Evolutionary conservation across 2,888 invertebrate species (phyloP).

Genomic region (Cosmopolites sordidus): DNA sequence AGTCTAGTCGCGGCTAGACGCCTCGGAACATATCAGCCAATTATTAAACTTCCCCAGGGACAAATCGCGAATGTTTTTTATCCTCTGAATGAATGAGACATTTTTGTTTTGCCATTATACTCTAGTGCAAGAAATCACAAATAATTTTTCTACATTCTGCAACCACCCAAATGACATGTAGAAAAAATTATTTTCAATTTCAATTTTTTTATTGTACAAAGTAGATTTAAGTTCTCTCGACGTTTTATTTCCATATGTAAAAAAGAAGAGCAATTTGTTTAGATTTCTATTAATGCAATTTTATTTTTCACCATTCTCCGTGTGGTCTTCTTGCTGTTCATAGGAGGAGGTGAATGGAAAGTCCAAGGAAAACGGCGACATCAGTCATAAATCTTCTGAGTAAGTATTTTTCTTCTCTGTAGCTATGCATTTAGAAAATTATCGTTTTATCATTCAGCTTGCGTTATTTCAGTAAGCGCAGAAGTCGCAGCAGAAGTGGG

Average conservation of each 20-base stretch:
- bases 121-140: no score
- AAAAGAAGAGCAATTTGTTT: neutral
- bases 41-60: conserved; percentile 36
- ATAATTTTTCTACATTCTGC: no score
- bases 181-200: neutral
- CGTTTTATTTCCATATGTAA: neutral
- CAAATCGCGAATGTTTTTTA: conserved; percentile 39
- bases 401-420: conserved; percentile 43
- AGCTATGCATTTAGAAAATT: no score
- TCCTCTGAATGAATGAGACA: no score
- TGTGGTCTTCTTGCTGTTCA: conserved; percentile 48
- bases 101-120: no score
- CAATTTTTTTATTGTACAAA: no score
- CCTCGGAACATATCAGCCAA: conserved; percentile 13
- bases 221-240: no score
- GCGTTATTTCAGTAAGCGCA: conserved; percentile 10
- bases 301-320: conserved; percentile 46
- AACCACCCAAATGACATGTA: no score
- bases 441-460: neutral
- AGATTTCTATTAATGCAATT: conserved; percentile 45
- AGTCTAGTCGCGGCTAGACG: conserved; percentile 58
- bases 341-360: conserved; percentile 53
- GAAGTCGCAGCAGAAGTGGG: conserved; percentile 30
- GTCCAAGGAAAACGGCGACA: conserved; percentile 60
- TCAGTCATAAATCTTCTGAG: conserved; percentile 52